Conservation (phyloP, 1,140 invertebrate species). For the Aphelenchoides besseyi region DNA sequence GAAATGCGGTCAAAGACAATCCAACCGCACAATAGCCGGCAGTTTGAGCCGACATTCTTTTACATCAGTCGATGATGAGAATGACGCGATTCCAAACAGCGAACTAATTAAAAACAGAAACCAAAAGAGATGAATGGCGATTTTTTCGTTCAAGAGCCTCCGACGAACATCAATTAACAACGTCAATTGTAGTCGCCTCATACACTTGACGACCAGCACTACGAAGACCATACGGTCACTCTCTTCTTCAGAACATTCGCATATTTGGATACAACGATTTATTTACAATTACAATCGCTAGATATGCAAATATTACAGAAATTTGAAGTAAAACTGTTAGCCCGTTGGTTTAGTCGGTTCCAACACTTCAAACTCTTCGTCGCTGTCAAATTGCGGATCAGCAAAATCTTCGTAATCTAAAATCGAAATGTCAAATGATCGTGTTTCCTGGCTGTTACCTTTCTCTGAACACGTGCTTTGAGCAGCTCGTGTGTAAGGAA, state of each 20-base stretch:
- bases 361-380: conserved; percentile 64
- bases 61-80: background rate
- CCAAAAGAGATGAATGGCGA: background rate
- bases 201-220: too few relatives aligned
- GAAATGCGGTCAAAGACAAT: background rate
- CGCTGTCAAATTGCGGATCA: conserved; percentile 53
- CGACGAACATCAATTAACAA: too few relatives aligned
- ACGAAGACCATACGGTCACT: too few relatives aligned
- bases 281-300: too few relatives aligned
- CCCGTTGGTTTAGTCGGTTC: too few relatives aligned
- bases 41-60: background rate
- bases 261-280: too few relatives aligned
- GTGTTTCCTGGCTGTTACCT: background rate
- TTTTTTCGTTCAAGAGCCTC: conserved; percentile 1
- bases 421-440: conserved; percentile 21
- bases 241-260: too few relatives aligned
- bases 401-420: conserved; percentile 58
- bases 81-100: background rate
- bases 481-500: conserved; percentile 44
- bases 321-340: too few relatives aligned
- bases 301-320: too few relatives aligned
- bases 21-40: background rate
- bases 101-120: background rate
- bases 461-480: background rate
- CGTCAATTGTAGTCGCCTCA: too few relatives aligned